phyloP scores from a whole-genome alignment of 2,888 invertebrate species.

The Hirtodrosophila duncani region DNA sequence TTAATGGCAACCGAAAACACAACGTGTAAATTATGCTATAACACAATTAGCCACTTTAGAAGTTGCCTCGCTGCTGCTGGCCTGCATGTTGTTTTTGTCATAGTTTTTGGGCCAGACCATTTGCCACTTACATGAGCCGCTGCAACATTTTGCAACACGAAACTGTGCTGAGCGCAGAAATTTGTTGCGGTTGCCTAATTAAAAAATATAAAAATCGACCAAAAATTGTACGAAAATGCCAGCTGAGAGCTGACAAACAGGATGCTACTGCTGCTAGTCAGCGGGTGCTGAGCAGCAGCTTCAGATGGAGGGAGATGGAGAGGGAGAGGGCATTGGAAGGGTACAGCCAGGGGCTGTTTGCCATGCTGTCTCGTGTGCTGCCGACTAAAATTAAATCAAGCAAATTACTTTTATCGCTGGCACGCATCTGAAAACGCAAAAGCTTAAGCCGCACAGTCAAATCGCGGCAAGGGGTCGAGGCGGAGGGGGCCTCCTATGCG shows the following conservation, averaged over 20 bases:
- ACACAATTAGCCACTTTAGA: slow-evolving; percentile 72
- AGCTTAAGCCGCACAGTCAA: slow-evolving; percentile 50
- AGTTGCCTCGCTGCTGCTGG: slow-evolving; percentile 46
- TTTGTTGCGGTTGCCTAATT: slow-evolving; percentile 63
- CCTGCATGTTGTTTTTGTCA: slow-evolving; percentile 26
- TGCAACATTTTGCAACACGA: slow-evolving; percentile 63
- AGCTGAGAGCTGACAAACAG: slow-evolving; percentile 54
- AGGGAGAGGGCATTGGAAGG: neutral
- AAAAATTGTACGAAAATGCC: slow-evolving; percentile 14
- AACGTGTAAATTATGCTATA: slow-evolving; percentile 71
- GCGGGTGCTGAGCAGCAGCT: neutral
- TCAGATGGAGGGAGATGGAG: neutral
- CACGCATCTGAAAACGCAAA: slow-evolving; percentile 69
- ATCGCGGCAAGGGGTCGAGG: neutral
- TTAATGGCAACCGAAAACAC: slow-evolving; percentile 65
- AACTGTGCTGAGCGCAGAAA: slow-evolving; percentile 57
- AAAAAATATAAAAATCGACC: slow-evolving; percentile 45
- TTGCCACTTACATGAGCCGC: slow-evolving; percentile 64
- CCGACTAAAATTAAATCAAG: slow-evolving; percentile 71
- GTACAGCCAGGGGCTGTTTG: slow-evolving; percentile 48
- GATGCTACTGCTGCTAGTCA: slow-evolving; percentile 43
- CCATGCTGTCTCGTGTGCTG: slow-evolving; percentile 62
- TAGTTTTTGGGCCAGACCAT: slow-evolving; percentile 37
- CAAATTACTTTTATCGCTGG: slow-evolving; percentile 71
- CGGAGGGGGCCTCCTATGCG: neutral